These are phyloP conservation scores for Drosophila busckii DNA, from an alignment of 1,140 invertebrate species.

Conservation along the genomic window DNA sequence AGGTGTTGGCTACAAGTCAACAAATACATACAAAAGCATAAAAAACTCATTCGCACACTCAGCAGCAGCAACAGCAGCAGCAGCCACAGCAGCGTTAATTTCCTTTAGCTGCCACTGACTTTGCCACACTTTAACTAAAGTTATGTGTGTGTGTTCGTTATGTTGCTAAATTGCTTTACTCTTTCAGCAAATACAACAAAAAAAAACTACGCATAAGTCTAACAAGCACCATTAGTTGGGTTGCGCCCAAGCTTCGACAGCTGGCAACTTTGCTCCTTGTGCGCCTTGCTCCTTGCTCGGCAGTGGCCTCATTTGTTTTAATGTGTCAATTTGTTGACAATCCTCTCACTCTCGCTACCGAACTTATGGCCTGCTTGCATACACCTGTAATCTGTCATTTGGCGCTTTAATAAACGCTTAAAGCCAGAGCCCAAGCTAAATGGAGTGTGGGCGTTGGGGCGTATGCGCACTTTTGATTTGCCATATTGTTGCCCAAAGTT, in stretches of 20 bases:
- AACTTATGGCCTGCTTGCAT: constrained; percentile 4
- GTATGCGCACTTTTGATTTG: constrained; percentile 30
- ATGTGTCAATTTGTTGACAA: constrained; percentile 74
- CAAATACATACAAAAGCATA: constrained; percentile 36
- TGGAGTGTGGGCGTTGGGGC: constrained; percentile 17
- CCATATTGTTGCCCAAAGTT: constrained; percentile 25
- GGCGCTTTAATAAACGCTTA: constrained; percentile 61
- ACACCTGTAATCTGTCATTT: constrained; percentile 63
- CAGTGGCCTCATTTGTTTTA: constrained; percentile 76
- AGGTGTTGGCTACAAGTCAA: constrained; percentile 36
- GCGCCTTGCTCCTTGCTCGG: constrained; percentile 18
- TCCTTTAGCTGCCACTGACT: constrained; percentile 50
- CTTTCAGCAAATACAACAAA: not conserved
- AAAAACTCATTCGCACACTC: constrained; percentile 35
- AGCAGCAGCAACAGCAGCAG: constrained; percentile 18
- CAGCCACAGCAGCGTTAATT: constrained; percentile 61
- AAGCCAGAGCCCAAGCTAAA: constrained; percentile 3
- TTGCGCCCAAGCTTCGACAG: constrained; percentile 42
- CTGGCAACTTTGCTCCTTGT: constrained; percentile 36
- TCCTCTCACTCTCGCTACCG: constrained; percentile 32
- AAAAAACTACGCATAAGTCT: constrained; percentile 41
- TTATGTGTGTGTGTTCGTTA: not conserved
- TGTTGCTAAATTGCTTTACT: too few species aligned
- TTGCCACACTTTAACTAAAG: constrained; percentile 32
- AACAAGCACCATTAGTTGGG: constrained; percentile 70